Conservation (phyloP, 2,113 vertebrate genomes). For the Psilopogon haemacephalus region DNA sequence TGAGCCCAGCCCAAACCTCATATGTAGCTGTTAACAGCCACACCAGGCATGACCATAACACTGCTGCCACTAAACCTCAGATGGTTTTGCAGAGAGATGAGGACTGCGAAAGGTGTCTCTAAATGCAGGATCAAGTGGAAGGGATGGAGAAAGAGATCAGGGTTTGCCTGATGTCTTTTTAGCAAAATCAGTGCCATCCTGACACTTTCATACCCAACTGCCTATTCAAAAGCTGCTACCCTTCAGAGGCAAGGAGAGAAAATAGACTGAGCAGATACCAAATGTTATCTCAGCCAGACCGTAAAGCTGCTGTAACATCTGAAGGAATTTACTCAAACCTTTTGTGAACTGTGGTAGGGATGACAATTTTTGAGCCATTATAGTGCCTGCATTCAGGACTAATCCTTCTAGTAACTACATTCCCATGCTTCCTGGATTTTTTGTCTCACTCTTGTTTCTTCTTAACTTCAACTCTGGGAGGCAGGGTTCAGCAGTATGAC, state of each 20-base stretch:
- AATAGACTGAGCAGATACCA: neutral
- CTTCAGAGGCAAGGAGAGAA: neutral
- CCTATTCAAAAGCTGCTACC: neutral
- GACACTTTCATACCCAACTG: neutral
- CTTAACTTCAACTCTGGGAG: neutral
- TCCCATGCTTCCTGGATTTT: neutral
- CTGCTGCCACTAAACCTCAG: neutral
- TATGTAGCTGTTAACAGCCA: neutral
- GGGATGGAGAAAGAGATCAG: neutral
- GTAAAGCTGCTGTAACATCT: neutral
- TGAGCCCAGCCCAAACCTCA: neutral
- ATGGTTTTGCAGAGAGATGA: neutral
- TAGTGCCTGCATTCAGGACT: neutral
- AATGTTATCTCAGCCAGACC: neutral
- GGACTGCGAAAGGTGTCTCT: neutral
- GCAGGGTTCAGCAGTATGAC: neutral
- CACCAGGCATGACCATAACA: neutral
- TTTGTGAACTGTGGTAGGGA: neutral
- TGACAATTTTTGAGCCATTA: neutral
- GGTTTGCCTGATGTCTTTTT: neutral
- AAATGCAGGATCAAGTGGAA: neutral
- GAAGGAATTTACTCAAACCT: neutral
- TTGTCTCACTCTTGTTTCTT: neutral
- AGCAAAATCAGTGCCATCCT: too few species aligned
- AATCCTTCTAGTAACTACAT: neutral